phyloP scores from a whole-genome alignment of 2,888 invertebrate genomes.

The Pristionchus maxplancki region DNA sequence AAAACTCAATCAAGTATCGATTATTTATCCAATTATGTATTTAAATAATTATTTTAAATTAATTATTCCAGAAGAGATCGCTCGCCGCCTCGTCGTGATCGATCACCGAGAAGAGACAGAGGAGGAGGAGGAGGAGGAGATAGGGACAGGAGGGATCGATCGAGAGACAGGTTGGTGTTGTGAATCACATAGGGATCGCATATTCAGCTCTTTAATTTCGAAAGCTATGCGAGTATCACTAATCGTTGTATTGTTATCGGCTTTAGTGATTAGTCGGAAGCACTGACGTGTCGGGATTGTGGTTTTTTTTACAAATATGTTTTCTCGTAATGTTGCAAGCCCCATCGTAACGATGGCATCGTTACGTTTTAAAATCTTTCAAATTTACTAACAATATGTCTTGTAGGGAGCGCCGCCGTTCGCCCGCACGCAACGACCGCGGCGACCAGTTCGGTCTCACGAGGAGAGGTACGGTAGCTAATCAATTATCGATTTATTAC shows the following conservation, averaged over 20 bases:
- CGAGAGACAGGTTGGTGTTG: background rate
- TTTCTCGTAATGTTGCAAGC: no score
- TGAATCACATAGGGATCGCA: no score
- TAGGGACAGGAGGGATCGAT: constrained; percentile 46
- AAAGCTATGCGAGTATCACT: no score
- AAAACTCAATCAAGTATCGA: background rate
- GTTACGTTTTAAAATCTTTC: background rate
- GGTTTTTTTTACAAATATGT: no score
- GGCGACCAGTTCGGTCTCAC: constrained; percentile 36
- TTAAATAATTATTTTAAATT: background rate
- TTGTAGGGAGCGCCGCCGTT: constrained; percentile 21
- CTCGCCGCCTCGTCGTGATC: constrained; percentile 23
- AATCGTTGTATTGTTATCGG: no score
- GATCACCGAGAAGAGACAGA: background rate
- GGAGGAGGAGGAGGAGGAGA: constrained; percentile 39
- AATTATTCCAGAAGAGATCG: background rate
- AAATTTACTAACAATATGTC: background rate
- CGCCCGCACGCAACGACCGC: constrained; percentile 46
- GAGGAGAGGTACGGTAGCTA: constrained; percentile 16
- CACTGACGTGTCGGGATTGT: no score
- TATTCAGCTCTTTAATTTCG: no score
- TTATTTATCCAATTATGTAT: background rate
- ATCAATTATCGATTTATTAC: background rate
- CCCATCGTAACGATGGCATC: no score
- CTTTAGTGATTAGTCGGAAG: no score